phyloP scores from a whole-genome alignment of 2,888 invertebrate genomes.

The Villa cingulata region DNA sequence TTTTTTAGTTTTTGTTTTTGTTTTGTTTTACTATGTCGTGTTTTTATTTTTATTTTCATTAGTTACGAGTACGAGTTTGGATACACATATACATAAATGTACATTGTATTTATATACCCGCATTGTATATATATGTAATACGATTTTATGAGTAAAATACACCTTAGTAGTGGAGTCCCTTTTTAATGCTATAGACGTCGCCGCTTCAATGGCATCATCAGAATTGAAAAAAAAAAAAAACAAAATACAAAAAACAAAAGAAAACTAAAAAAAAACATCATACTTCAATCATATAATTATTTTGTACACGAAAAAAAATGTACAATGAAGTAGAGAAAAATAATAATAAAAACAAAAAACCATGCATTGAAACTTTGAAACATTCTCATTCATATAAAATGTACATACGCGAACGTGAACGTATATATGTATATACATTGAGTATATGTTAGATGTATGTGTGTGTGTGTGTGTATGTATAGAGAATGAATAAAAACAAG shows the following conservation, averaged over 20 bases:
- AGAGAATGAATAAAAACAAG: neutral
- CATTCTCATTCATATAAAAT: too few relatives aligned
- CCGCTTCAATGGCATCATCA: neutral
- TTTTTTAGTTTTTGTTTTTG: conserved; percentile 1
- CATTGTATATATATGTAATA: too few relatives aligned
- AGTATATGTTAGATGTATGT: too few relatives aligned
- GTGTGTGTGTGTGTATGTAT: too few relatives aligned
- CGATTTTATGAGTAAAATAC: too few relatives aligned
- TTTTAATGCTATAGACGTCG: neutral
- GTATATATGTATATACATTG: too few relatives aligned
- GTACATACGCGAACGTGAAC: too few relatives aligned
- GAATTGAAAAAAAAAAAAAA: too few relatives aligned
- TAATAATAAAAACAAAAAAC: neutral
- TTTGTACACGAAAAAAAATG: neutral
- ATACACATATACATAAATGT: neutral
- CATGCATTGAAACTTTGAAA: too few relatives aligned
- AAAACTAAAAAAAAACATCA: neutral
- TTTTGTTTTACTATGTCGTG: conserved; percentile 2
- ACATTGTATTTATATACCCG: too few relatives aligned
- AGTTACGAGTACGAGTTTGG: neutral
- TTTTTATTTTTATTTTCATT: neutral
- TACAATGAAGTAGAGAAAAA: neutral
- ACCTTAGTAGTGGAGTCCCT: too few relatives aligned
- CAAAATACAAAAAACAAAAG: too few relatives aligned
- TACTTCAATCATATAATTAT: neutral